phyloP scores from a whole-genome alignment of 2,888 invertebrate genomes.

The Chloroclystis v-ata region DNA sequence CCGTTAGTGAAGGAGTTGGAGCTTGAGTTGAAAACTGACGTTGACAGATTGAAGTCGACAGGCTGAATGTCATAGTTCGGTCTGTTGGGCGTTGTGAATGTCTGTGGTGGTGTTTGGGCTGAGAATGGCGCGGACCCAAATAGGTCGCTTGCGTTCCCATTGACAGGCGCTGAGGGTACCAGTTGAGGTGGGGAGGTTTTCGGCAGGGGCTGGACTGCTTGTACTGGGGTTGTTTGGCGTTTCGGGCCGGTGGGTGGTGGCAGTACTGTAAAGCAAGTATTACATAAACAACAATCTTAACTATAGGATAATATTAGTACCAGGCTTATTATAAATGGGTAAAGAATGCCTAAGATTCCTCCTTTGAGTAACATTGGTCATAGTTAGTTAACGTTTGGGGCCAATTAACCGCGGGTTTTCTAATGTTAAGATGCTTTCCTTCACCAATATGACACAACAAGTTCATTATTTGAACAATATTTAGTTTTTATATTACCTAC shows the following conservation, averaged over 20 bases:
- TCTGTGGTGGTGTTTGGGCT: conserved; percentile 11
- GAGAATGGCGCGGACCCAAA: conserved; percentile 89
- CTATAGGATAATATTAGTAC: too few species aligned
- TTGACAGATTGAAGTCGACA: conserved; percentile 65
- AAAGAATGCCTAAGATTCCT: too few species aligned
- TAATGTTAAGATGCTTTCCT: too few species aligned
- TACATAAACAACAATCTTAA: too few species aligned
- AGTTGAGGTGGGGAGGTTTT: conserved; percentile 5
- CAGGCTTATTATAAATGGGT: too few species aligned
- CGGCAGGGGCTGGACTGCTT: conserved; percentile 33
- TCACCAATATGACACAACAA: too few species aligned
- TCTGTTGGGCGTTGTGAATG: conserved; percentile 44
- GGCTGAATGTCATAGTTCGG: conserved; percentile 64
- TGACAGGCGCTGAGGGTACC: conserved; percentile 40
- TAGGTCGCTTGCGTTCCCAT: conserved; percentile 82
- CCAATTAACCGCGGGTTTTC: too few species aligned
- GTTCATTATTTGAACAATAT: too few species aligned
- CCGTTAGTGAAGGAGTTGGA: conserved; percentile 62
- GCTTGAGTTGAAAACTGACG: conserved; percentile 64
- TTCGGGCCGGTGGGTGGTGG: conserved; percentile 89
- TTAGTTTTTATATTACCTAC: too few species aligned
- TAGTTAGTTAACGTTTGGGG: too few species aligned
- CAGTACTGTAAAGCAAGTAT: conserved; percentile 78
- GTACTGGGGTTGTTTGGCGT: conserved; percentile 57
- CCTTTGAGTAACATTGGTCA: too few species aligned